A percentile compares a stretch with the other conserved stretches of the same genome.
Conservation (phyloP, 2,113 vertebrate species). For the Raja brachyura region DNA sequence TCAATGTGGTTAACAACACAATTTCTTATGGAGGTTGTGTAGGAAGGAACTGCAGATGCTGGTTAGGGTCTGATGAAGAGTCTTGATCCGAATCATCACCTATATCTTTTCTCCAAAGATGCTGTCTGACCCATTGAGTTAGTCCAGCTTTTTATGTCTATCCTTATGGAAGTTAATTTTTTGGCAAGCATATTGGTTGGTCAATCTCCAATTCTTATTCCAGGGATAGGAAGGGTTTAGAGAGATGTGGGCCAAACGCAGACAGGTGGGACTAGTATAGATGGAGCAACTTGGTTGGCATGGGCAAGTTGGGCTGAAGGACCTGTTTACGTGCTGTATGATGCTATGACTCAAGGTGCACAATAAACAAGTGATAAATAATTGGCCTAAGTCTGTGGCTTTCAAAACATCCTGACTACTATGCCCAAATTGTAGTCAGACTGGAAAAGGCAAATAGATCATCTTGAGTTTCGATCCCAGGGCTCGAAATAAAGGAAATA, state of each 20-base stretch:
- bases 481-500: neutral
- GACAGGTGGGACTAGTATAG: no score
- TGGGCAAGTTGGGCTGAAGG: no score
- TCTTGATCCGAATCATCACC: no score
- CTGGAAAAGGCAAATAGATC: neutral
- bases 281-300: no score
- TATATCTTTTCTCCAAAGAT: no score
- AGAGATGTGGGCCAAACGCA: no score
- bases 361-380: neutral
- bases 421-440: neutral
- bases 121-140: no score
- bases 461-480: neutral
- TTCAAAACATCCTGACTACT: neutral
- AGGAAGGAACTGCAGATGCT: no score
- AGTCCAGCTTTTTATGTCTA: no score
- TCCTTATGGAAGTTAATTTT: neutral
- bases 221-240: neutral
- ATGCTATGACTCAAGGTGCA: no score
- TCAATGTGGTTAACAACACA: neutral
- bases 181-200: neutral
- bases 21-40: neutral
- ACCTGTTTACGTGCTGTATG: no score
- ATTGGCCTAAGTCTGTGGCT: neutral
- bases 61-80: no score
- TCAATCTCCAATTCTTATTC: neutral